phyloP scores from a whole-genome alignment of 2,797 vertebrate species.

The Sphaeramia orbicularis region DNA sequence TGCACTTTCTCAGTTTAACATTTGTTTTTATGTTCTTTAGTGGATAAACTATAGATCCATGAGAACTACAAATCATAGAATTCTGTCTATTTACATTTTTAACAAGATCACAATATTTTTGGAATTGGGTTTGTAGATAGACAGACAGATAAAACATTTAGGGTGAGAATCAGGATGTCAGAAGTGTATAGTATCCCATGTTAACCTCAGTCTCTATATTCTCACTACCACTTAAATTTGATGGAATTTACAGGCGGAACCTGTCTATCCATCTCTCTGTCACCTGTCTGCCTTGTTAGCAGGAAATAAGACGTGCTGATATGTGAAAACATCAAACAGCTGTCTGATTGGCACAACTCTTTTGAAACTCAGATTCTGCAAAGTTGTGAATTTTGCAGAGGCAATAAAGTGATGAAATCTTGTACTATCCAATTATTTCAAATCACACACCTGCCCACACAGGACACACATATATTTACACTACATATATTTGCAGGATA shows the following conservation, averaged over 20 bases:
- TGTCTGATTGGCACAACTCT: conserved; percentile 18
- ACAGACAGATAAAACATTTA: too few relatives aligned
- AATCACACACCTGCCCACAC: conserved; percentile 15
- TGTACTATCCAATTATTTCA: conserved; percentile 57
- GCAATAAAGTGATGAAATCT: conserved; percentile 31
- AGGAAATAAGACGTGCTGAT: conserved; percentile 36
- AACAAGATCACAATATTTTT: too few relatives aligned
- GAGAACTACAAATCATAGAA: too few relatives aligned
- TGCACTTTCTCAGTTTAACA: too few relatives aligned
- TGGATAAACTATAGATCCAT: too few relatives aligned
- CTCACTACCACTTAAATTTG: neutral
- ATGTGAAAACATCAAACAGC: conserved; percentile 9
- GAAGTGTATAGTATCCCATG: too few relatives aligned
- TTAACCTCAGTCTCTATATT: neutral
- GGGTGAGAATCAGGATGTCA: too few relatives aligned
- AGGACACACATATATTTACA: neutral
- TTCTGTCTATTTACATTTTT: too few relatives aligned
- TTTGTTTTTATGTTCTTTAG: too few relatives aligned
- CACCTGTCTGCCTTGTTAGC: conserved; percentile 30
- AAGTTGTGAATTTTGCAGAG: conserved; percentile 31
- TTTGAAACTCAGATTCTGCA: conserved; percentile 25
- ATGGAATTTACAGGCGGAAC: neutral
- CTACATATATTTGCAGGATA: conserved; percentile 23
- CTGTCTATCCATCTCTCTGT: conserved; percentile 8
- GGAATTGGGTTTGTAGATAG: too few relatives aligned